Percentiles rank a stretch among this genome's conserved stretches.
These are phyloP conservation scores for Ennomos fuscantarius DNA, from an alignment of 2,888 invertebrate species.

Conservation along the genomic window DNA sequence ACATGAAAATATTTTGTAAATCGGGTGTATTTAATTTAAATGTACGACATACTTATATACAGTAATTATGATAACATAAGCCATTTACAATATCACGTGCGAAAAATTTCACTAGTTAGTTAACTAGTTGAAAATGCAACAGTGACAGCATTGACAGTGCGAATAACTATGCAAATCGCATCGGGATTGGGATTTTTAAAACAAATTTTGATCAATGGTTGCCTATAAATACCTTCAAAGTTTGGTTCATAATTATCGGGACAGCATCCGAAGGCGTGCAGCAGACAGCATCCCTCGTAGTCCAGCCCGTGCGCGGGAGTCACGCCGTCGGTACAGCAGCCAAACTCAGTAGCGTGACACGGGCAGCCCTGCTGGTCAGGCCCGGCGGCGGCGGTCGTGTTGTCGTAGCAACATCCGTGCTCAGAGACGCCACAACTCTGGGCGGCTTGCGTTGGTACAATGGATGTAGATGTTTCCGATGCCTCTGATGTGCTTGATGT, in stretches of 20 bases:
- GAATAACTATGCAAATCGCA: no score
- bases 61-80: no score
- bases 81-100: no score
- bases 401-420: conserved; percentile 92
- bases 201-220: no score
- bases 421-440: conserved; percentile 80
- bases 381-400: conserved; percentile 86
- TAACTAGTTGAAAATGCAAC: no score
- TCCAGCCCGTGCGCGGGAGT: conserved; percentile 94
- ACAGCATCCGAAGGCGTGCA: conserved; percentile 93
- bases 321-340: conserved; percentile 93
- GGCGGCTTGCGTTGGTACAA: conserved; percentile 33
- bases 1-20: no score
- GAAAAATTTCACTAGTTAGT: no score
- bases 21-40: no score
- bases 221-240: conserved; percentile 87
- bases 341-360: conserved; percentile 86
- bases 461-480: conserved; percentile 17
- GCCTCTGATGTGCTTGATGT: not conserved
- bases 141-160: no score
- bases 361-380: conserved; percentile 87
- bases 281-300: conserved; percentile 93
- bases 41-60: no score
- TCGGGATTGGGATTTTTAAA: no score
- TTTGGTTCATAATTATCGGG: conserved; percentile 94